Evolutionary conservation across 2,888 invertebrate genomes (phyloP), one percentile per base, ranked within the genome.

Genomic region (Rhogogaster chlorosoma): DNA sequence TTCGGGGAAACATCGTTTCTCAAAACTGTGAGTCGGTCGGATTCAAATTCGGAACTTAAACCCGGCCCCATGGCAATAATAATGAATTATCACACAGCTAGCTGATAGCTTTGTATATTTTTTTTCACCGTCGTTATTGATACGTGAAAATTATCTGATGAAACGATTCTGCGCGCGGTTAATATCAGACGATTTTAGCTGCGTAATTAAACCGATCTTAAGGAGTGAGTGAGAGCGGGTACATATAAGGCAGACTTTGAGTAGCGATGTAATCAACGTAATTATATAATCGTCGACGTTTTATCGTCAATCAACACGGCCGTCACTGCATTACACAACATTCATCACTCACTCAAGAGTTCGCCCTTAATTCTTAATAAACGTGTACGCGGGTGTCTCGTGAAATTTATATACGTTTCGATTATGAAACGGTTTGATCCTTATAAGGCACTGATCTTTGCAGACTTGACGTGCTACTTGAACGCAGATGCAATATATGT

Each of bases 361-460:
- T 67, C 32, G 67, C 67, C 67, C 67, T 67, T 67, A 67, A 67
- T 67, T 67, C 32, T 64, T 64, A 64, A 61, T 32, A 29, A 26
- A 26, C 67, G 67, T 7, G 67, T 7, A 32, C 67, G 67, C 67
- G 67, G 22, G 42, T 29, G 42, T 73, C 26, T 42, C 22, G 22
- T 12, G 26, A 15, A 73, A 42, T 73, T 73, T 26, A 73, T 67
- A 67, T 32, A 67, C 32, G 18, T 67, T 67, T 32, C 32, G 12
- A 67, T 67, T 29, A 42, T 42, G 73, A 42, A 73, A 73, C 26
- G 9, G 2, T 53, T 15, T 49, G 42, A 49, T 53, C 77, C 77
- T 77, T 77, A 53, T 77, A 77, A 77, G 77, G 77, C 9, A 15
- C 18, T 77, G 77, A 77, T 77, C 77, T n/a, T 77, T 53, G 53